Percentiles rank a stretch among this genome's conserved stretches.
phyloP scores from a whole-genome alignment of 2,797 vertebrate genomes.

The Gymnodraco acuticeps region DNA sequence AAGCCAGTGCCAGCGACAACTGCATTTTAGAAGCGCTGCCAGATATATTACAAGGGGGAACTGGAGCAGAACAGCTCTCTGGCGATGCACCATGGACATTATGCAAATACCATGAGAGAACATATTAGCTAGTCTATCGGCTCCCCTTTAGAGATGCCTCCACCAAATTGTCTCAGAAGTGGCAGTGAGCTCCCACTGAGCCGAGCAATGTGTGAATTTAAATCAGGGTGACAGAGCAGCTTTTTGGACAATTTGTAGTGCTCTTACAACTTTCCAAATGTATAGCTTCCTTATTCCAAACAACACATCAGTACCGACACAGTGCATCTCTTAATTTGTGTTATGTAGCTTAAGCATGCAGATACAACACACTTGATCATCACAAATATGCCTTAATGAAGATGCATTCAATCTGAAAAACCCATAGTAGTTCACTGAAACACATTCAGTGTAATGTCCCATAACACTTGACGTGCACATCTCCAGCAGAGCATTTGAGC shows the following conservation, averaged over 20 bases:
- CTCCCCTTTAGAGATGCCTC: constrained; percentile 79
- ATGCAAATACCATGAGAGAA: constrained; percentile 86
- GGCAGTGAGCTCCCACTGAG: constrained; percentile 79
- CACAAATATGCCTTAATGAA: constrained; percentile 64
- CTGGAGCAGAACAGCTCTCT: constrained; percentile 85
- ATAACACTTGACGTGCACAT: constrained; percentile 73
- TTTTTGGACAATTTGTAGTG: constrained; percentile 61
- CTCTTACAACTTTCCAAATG: constrained; percentile 46
- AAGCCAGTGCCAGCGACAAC: constrained; percentile 79
- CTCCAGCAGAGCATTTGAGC: constrained; percentile 65
- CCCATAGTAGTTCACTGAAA: constrained; percentile 62
- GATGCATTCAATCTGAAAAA: constrained; percentile 64
- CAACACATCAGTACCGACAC: constrained; percentile 36
- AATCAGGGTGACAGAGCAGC: constrained; percentile 75
- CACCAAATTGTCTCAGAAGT: constrained; percentile 84
- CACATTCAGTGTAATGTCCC: constrained; percentile 69
- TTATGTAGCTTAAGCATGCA: constrained; percentile 38
- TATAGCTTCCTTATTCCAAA: constrained; percentile 35
- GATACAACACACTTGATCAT: constrained; percentile 44
- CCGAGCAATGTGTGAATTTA: constrained; percentile 76
- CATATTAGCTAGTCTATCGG: constrained; percentile 85
- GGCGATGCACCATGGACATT: constrained; percentile 84
- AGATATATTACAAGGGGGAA: constrained; percentile 86
- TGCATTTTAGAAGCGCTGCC: constrained; percentile 84
- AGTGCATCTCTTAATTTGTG: constrained; percentile 43